A percentile compares a stretch with the other conserved stretches of the same genome.
Evolutionary conservation across 1,140 invertebrate genomes (phyloP).

Genomic region (Pseudomyrmex gracilis): DNA sequence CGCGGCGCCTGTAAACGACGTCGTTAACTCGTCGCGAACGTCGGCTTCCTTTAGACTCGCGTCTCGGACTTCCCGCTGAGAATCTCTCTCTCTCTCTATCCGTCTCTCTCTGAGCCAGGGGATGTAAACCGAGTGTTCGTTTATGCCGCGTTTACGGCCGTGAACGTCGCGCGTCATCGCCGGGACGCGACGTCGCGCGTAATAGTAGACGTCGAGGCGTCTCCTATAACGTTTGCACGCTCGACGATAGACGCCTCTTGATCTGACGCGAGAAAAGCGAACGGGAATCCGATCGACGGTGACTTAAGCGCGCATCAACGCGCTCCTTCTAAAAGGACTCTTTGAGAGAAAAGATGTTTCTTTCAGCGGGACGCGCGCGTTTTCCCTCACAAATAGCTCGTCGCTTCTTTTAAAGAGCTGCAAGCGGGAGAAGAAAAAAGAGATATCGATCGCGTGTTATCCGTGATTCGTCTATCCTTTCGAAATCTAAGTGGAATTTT

Average conservation of each 20-base stretch:
- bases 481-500: background rate
- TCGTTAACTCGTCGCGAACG: slow-evolving; percentile 30
- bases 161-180: background rate
- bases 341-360: slow-evolving; percentile 21
- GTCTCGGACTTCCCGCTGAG: background rate
- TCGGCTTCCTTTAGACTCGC: background rate
- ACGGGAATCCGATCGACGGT: slow-evolving; percentile 24
- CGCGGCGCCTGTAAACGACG: slow-evolving; percentile 58
- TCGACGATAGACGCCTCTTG: slow-evolving; percentile 19
- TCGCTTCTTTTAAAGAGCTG: background rate
- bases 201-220: slow-evolving; percentile 38
- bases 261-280: slow-evolving; percentile 19
- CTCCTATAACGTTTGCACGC: slow-evolving; percentile 14
- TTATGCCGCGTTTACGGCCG: background rate
- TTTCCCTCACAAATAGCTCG: slow-evolving; percentile 5
- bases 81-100: background rate
- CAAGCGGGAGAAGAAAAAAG: no score
- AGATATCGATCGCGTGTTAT: background rate
- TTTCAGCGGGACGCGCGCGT: background rate
- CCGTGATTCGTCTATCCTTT: background rate
- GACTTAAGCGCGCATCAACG: slow-evolving; percentile 4
- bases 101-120: no score
- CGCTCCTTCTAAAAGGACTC: no score
- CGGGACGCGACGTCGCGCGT: slow-evolving; percentile 6
- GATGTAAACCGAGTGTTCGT: no score